Conservation (phyloP, 2,888 invertebrate species). For the Nomada fucata region DNA sequence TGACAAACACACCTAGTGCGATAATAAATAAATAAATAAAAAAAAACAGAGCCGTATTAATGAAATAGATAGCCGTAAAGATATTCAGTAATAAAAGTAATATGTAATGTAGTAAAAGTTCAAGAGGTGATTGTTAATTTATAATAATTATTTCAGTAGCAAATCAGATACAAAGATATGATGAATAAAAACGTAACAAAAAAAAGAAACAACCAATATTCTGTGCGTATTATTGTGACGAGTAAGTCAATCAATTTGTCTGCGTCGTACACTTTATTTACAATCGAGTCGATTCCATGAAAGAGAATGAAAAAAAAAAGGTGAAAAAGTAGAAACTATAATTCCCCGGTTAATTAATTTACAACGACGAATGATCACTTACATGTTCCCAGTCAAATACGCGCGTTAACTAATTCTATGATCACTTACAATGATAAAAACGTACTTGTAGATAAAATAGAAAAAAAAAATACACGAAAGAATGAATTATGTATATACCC, state of each 20-base stretch:
- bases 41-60: conserved; percentile 51
- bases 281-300: conserved; percentile 41
- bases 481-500: conserved; percentile 42
- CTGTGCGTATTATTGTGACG: conserved; percentile 25
- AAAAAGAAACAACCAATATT: conserved; percentile 36
- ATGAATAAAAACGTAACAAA: conserved; percentile 65
- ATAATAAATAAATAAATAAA: conserved; percentile 46
- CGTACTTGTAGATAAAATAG: conserved; percentile 47
- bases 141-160: conserved; percentile 76
- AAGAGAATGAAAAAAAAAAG: conserved; percentile 9
- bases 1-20: conserved; percentile 59
- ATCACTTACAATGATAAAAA: conserved; percentile 36
- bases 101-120: conserved; percentile 77
- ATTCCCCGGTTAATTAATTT: conserved; percentile 33
- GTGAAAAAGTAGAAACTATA: conserved; percentile 16
- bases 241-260: conserved; percentile 36
- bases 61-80: conserved; percentile 63
- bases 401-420: conserved; percentile 30
- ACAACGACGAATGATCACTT: conserved; percentile 26
- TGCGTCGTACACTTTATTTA: conserved; percentile 58
- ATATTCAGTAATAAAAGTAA: conserved; percentile 69
- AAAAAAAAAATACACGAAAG: conserved; percentile 1
- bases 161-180: conserved; percentile 58
- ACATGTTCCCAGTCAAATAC: conserved; percentile 12
- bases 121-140: conserved; percentile 79